phyloP scores from a whole-genome alignment of 2,888 invertebrate species.

The Aleiodes testaceus region DNA sequence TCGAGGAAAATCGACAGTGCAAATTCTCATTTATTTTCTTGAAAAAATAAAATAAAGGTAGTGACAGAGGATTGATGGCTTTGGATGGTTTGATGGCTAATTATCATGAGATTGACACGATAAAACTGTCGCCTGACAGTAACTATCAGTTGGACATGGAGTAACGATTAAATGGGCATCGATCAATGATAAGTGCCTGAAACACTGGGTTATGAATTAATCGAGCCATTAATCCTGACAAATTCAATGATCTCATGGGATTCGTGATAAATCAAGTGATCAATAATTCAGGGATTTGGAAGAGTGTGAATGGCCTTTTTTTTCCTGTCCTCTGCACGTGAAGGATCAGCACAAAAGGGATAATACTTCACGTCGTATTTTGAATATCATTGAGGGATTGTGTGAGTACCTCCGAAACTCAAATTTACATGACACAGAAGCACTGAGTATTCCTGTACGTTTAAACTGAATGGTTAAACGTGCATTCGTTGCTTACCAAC shows the following conservation, averaged over 20 bases:
- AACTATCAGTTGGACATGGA: constrained; percentile 27
- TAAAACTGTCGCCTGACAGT: constrained; percentile 39
- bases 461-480: constrained; percentile 22
- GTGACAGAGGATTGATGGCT: too few species aligned
- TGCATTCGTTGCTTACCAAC: constrained; percentile 15
- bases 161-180: constrained; percentile 17
- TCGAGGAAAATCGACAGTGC: constrained; percentile 17
- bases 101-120: constrained; percentile 49
- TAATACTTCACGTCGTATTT: neutral
- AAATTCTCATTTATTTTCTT: too few species aligned
- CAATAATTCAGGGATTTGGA: neutral
- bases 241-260: constrained; percentile 47
- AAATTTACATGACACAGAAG: constrained; percentile 24
- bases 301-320: neutral
- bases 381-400: constrained; percentile 9
- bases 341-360: constrained; percentile 13
- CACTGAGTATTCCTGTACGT: constrained; percentile 13
- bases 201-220: constrained; percentile 36
- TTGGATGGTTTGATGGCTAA: constrained; percentile 32
- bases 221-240: constrained; percentile 48
- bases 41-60: too few species aligned
- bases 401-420: neutral
- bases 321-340: neutral
- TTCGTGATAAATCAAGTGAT: neutral
- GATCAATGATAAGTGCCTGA: neutral